Evolutionary conservation across 64 coral and sea anemone species (phyloP), one percentile per base, ranked within the genome.

Genomic region (Montipora efflorescens): DNA sequence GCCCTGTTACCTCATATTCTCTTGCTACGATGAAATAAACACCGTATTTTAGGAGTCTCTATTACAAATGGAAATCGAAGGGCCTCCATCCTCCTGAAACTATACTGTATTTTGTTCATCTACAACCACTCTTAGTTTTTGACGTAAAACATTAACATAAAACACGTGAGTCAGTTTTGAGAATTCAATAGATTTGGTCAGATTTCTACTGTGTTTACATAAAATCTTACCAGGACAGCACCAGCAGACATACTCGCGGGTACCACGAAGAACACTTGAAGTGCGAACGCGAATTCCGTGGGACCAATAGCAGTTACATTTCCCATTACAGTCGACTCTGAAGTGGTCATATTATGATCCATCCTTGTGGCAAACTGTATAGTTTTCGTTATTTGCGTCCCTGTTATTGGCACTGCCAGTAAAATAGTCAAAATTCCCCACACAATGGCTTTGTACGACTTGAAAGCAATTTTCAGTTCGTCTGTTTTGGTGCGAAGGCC

Each of bases 251-350:
- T 77, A 28, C 95, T 93, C 36, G 95, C 89, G n/a, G 98, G 98
- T 5, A 90, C 89, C 2, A 84, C 85, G 13, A 94, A 96, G 76
- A 96, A 99, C 8, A 99, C 79, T 78, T 99, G 86, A 8, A 99
- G 83, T 4, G 95, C 98, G 79, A 99, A 80, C 2, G 92, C 95
- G 71, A 99, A 99, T 48, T 99, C 98, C 1, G 95, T 96, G 2
- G 98, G 98, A 78, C 98, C 98, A 80, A 99, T 96, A 3, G 95
- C 95, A 10, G 95, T 94, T 5, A 94, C 95, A 46, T 96, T 95
- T 15, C 90, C 91, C 13, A 88, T 51, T 14, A 93, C 89, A 11
- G 84, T 48, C 4, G 94, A 96, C 1, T 93, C 77, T 19, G 84
- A 68, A 1, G 92, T 96, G 2, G 76, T 91, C 77, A 94, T 85